phyloP scores from a whole-genome alignment of 2,797 vertebrate genomes.

The Spizella passerina region DNA sequence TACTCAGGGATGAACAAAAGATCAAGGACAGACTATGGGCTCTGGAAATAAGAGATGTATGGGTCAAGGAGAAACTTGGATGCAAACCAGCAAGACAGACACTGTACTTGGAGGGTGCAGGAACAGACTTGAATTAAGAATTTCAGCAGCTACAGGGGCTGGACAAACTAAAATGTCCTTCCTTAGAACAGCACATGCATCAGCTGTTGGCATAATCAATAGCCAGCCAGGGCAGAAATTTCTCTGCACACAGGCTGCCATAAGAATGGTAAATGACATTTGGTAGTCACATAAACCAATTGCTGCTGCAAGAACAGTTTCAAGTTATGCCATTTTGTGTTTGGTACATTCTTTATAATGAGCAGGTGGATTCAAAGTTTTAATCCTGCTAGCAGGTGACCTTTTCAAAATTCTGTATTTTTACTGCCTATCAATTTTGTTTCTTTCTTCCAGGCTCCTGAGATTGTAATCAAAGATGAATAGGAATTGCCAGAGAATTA shows the following conservation, averaged over 20 bases:
- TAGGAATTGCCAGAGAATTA: slow-evolving; percentile 60
- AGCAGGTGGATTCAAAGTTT: slow-evolving; percentile 62
- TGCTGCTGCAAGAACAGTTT: slow-evolving; percentile 14
- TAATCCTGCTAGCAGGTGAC: slow-evolving; percentile 65
- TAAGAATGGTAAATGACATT: slow-evolving; percentile 12
- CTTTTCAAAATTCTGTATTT: slow-evolving; percentile 74
- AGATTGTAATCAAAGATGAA: slow-evolving; percentile 68
- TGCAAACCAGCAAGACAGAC: background rate
- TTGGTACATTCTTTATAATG: slow-evolving; percentile 48
- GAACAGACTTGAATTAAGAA: background rate
- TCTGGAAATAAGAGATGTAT: background rate
- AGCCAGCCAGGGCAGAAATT: background rate
- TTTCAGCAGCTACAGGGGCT: background rate
- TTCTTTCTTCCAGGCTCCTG: slow-evolving; percentile 65
- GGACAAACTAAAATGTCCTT: background rate
- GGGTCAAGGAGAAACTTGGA: background rate
- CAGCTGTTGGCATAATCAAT: background rate
- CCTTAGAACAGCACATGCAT: background rate
- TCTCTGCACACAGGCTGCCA: background rate
- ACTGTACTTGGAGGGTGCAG: background rate
- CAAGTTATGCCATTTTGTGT: slow-evolving; percentile 21
- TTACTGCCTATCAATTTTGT: slow-evolving; percentile 66
- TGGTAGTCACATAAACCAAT: slow-evolving; percentile 1
- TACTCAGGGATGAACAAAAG: background rate
- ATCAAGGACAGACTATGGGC: background rate